phyloP scores from a whole-genome alignment of 2,888 invertebrate species.

The Balanococcus diminutus region DNA sequence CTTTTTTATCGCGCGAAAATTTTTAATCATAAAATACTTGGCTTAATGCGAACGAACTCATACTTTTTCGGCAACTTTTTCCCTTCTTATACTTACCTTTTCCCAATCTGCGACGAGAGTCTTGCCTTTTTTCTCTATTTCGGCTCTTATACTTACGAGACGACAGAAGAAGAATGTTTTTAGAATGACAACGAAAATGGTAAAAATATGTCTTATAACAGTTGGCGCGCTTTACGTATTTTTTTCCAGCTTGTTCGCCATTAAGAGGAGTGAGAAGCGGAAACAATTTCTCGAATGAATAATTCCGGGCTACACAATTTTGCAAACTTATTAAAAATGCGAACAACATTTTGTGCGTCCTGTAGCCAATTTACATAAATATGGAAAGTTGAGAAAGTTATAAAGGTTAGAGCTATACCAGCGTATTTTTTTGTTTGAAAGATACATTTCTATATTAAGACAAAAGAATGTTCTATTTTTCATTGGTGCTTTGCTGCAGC shows the following conservation, averaged over 20 bases:
- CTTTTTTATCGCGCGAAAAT: background rate
- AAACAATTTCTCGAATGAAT: slow-evolving; percentile 47
- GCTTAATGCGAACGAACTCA: background rate
- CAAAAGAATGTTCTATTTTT: background rate
- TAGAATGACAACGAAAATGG: slow-evolving; percentile 19
- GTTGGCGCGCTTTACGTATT: slow-evolving; percentile 16
- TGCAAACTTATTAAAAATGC: slow-evolving; percentile 41
- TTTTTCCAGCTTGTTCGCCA: background rate
- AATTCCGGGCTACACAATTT: slow-evolving; percentile 26
- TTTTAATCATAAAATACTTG: slow-evolving; percentile 27
- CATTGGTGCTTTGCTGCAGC: background rate
- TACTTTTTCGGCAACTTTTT: background rate
- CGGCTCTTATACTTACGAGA: too few relatives aligned
- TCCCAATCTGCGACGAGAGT: too few relatives aligned
- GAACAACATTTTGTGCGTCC: slow-evolving; percentile 15
- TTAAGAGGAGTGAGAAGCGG: slow-evolving; percentile 26
- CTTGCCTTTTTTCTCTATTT: too few relatives aligned
- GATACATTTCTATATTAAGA: slow-evolving; percentile 36
- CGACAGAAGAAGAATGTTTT: background rate
- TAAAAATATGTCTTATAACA: slow-evolving; percentile 44
- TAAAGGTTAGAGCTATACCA: slow-evolving; percentile 15
- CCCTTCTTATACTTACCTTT: too few relatives aligned
- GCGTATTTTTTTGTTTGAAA: slow-evolving; percentile 7
- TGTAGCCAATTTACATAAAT: slow-evolving; percentile 34
- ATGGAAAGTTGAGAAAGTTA: slow-evolving; percentile 25